Conservation (phyloP, 2,797 vertebrate species). For the Pangasius macronema region DNA sequence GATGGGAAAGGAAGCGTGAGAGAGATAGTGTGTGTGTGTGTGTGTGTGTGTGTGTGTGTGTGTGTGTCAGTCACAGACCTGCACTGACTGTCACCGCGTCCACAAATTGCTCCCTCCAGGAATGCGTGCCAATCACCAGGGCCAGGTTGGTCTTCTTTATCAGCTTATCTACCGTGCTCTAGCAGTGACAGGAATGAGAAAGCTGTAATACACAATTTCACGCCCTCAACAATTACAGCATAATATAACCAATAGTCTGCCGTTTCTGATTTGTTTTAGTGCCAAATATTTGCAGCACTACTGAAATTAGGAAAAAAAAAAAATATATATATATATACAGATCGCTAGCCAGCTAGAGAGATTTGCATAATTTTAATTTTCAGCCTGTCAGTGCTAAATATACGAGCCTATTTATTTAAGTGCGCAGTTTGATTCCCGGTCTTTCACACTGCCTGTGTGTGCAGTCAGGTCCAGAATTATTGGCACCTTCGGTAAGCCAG, state of each 20-base stretch:
- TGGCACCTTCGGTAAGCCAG: not conserved
- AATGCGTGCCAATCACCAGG: conserved; percentile 85
- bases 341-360: not conserved
- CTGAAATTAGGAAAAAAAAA: not conserved
- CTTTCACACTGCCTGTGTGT: not conserved
- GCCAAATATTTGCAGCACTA: not conserved
- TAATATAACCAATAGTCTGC: not conserved
- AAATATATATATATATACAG: not conserved
- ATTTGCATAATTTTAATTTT: not conserved
- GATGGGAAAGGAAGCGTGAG: not conserved
- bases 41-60: not conserved
- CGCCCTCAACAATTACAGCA: not conserved
- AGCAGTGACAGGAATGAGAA: conserved; percentile 42
- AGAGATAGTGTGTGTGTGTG: not conserved
- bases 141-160: conserved; percentile 91
- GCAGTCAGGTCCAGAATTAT: not conserved
- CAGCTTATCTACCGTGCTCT: conserved; percentile 91
- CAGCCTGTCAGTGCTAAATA: not conserved
- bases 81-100: conserved; percentile 89
- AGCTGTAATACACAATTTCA: not conserved
- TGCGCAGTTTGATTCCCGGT: not conserved
- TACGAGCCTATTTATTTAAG: not conserved
- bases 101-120: conserved; percentile 91
- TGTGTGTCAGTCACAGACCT: conserved; percentile 68
- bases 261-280: not conserved